These are phyloP conservation scores for Heliconius eleuchia DNA, from an alignment of 1,140 invertebrate species.

Conservation along the genomic window DNA sequence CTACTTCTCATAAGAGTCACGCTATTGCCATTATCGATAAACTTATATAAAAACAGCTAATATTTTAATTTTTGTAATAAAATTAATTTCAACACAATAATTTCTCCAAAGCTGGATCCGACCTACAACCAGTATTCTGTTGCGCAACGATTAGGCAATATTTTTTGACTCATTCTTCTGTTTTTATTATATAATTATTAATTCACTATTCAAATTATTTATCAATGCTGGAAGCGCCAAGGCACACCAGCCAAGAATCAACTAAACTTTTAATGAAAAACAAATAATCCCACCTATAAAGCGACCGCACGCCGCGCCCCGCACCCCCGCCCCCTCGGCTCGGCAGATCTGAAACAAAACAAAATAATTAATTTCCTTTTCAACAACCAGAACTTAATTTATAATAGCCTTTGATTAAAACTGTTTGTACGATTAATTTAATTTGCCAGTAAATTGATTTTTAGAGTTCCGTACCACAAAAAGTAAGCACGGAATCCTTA, in stretches of 20 bases:
- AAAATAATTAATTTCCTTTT: conserved; percentile 8
- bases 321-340: background rate
- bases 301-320: background rate
- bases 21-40: too few species aligned
- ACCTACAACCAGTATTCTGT: too few species aligned
- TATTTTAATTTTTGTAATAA: too few species aligned
- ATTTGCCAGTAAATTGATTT: background rate
- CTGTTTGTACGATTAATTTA: background rate
- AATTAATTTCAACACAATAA: too few species aligned
- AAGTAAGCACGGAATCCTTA: too few species aligned
- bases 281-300: conserved; percentile 6
- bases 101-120: too few species aligned
- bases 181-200: background rate
- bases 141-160: too few species aligned
- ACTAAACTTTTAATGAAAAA: conserved; percentile 10
- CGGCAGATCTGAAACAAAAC: background rate
- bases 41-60: too few species aligned
- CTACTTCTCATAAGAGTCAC: too few species aligned
- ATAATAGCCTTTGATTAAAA: background rate
- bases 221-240: background rate
- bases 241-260: background rate
- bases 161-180: too few species aligned
- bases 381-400: background rate
- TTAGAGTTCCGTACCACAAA: background rate
- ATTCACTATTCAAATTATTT: background rate